These are phyloP conservation scores for Calidris pygmaea DNA, from an alignment of 2,113 vertebrate species.

Conservation along the genomic window DNA sequence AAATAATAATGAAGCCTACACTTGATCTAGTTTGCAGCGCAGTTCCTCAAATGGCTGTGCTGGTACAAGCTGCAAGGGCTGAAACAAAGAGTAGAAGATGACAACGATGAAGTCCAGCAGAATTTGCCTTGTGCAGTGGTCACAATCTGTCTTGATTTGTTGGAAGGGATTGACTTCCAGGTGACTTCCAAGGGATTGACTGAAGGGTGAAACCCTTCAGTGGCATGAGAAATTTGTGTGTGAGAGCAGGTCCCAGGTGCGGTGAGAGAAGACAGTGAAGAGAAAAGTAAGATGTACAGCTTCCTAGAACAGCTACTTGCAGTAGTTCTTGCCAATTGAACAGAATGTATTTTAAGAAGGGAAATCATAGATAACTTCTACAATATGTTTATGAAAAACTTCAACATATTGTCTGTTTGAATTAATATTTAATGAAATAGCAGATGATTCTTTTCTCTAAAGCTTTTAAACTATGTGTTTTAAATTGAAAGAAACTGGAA, in stretches of 20 bases:
- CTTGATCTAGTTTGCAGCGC: not conserved
- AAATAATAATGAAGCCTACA: not conserved
- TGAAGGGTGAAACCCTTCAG: not conserved
- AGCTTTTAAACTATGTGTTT: not conserved
- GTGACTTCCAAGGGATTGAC: too few relatives aligned
- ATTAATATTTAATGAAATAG: not conserved
- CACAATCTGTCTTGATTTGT: not conserved
- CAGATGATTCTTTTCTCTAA: not conserved
- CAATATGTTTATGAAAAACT: not conserved
- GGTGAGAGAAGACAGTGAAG: not conserved
- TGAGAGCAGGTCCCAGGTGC: not conserved
- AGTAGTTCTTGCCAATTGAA: not conserved
- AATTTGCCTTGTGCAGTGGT: not conserved
- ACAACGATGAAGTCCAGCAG: not conserved
- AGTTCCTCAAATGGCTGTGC: not conserved
- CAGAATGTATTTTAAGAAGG: not conserved
- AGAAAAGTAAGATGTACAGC: not conserved
- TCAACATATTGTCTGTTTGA: not conserved
- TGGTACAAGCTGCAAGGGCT: not conserved
- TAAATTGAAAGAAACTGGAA: not conserved
- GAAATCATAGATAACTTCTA: not conserved
- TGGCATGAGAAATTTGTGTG: not conserved
- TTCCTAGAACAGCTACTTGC: not conserved
- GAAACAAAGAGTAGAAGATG: not conserved
- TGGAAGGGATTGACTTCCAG: not conserved